phyloP scores from a whole-genome alignment of 1,140 invertebrate species.

The Leptonema lineaticorne region DNA sequence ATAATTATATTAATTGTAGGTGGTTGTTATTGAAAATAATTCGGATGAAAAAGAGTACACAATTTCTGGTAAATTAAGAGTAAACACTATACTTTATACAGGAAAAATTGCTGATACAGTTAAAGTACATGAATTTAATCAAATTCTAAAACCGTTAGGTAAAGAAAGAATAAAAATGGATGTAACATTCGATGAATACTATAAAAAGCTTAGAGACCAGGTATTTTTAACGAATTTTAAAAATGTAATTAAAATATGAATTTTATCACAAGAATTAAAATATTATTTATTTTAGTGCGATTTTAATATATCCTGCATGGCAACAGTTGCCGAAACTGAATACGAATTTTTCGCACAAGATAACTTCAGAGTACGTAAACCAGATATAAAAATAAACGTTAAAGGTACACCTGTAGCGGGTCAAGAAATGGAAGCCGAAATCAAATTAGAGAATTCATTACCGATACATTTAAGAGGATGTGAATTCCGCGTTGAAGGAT shows the following conservation, averaged over 20 bases:
- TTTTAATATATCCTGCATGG: slow-evolving; percentile 82
- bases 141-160: slow-evolving; percentile 62
- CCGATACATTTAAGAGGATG: slow-evolving; percentile 74
- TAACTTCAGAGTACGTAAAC: slow-evolving; percentile 85
- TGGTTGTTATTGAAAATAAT: slow-evolving; percentile 71
- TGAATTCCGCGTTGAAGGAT: slow-evolving; percentile 76
- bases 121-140: slow-evolving; percentile 68
- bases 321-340: slow-evolving; percentile 76
- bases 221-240: slow-evolving; percentile 44
- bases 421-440: slow-evolving; percentile 64
- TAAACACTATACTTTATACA: slow-evolving; percentile 80
- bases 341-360: slow-evolving; percentile 89
- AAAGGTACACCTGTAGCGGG: slow-evolving; percentile 64
- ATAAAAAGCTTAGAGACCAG: slow-evolving; percentile 70
- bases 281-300: slow-evolving; percentile 61
- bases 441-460: slow-evolving; percentile 79
- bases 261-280: background rate
- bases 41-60: slow-evolving; percentile 64
- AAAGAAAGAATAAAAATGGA: slow-evolving; percentile 68
- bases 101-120: slow-evolving; percentile 71
- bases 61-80: slow-evolving; percentile 69
- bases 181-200: slow-evolving; percentile 81
- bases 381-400: slow-evolving; percentile 79
- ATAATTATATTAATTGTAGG: slow-evolving; percentile 47
- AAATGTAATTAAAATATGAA: background rate